Evolutionary conservation across 1,140 invertebrate genomes (phyloP), one percentile per base, ranked within the genome.

Genomic region (Stratiolaelaps scimitus): DNA sequence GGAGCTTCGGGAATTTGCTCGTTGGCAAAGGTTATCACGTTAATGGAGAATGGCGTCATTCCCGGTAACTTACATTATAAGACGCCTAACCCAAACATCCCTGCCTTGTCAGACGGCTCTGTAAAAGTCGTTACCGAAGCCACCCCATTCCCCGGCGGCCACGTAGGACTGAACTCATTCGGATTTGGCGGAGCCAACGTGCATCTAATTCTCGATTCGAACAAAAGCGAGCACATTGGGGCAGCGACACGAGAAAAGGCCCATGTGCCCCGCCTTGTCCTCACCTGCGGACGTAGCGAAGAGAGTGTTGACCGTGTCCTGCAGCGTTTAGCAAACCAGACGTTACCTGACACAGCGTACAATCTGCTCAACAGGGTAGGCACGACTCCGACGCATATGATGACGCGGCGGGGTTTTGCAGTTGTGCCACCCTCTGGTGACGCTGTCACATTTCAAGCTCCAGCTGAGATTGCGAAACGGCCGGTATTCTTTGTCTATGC

Each of bases 121-220:
- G 79, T 97, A 2, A 83, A 89, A 79, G 83, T 86, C 43, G 67
- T 73, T 2, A 64, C 48, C 29, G 68, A 74, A 23, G 68, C 69
- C 19, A 70, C 66, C 15, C 70, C 70, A 7, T 92, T 88, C 84
- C 84, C 86, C 43, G 89, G 90, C 19, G 88, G 89, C 15, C 77
- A 89, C 26, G 83, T 89, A 43, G 92, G 83, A 6, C 72, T 98
- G 1, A 98, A 96, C 76, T 95, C 90, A 1, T 98, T 98, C 76
- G 94, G 94, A 20, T 97, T 97, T 78, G 94, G 94, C 66, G 94
- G 94, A 60, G 89, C 92, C 26, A 98, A 98, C 78, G 91, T 88
- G 17, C 93, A 97, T 76, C 76, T 90, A 0, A 78, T 98, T 65
- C 77, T 97, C 0, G 83, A 85, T 71, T 85, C 85, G 0, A 86